Evolutionary conservation across 2,888 invertebrate species (phyloP), one percentile per base, ranked within the genome.

Genomic region (Disparrhopalites patrizii): DNA sequence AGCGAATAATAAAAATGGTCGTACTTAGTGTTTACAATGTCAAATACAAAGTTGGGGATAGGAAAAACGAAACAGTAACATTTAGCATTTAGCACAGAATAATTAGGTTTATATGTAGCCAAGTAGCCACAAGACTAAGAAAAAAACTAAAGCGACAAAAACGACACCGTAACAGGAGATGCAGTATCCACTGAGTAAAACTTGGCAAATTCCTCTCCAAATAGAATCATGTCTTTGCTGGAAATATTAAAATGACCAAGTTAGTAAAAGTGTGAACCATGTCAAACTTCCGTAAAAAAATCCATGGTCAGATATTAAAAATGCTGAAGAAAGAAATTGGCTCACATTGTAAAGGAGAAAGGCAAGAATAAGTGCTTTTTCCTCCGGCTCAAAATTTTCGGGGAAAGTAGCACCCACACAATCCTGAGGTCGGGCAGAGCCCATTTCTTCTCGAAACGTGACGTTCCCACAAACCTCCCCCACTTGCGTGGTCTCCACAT

Each of bases 351-450:
- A 58, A 2, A 58, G 25, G 18, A 58, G 20, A 28, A 58, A 40
- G 2, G 38, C 58, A 10, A 58, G 25, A 58, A 58, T 23, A 1
- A 58, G 40, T 10, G 58, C 58, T 15, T 58, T 58, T 4, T 58
- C 58, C n/a, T 38, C 28, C 27, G n/a, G 27, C 25, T 36, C 38
- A 27, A 40, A 58, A n/a, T 25, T 2, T 1, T 20, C 4, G 18
- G 58, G 58, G 58, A 40, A 58, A n/a, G n/a, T 8, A 25, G 40
- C 36, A 23, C 58, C 27, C n/a, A 40, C 3, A 18, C 58, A 58
- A 27, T 58, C 5, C 10, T 40, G n/a, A 40, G 43, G 40, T 3
- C 18, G 5, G 3, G 1, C 27, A 5, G 31, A 7, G n/a, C 15
- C 33, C 8, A 23, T 18, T 13, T 33, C n/a, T 20, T 40, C n/a